Evolutionary conservation across 2,113 vertebrate species (phyloP).

Genomic region (Scytalopus superciliaris): DNA sequence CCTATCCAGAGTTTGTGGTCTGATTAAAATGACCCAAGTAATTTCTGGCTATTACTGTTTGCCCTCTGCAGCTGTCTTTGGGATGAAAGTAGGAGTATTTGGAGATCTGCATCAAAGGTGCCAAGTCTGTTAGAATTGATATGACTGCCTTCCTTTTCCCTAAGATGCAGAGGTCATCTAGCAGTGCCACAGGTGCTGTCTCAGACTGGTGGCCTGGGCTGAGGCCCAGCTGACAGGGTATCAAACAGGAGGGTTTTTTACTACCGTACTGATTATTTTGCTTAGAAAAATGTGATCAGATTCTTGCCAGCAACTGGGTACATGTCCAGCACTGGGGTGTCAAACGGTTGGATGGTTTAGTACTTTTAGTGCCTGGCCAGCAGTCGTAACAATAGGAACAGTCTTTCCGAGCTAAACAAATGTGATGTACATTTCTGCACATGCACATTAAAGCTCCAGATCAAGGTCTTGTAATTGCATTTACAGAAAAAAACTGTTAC

Average conservation of each 20-base stretch:
- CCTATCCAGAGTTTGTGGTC: background rate
- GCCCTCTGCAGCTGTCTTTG: background rate
- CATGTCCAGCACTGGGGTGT: background rate
- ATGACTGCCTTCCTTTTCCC: background rate
- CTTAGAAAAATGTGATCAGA: background rate
- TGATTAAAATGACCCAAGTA: background rate
- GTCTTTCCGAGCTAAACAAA: background rate
- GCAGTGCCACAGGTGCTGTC: background rate
- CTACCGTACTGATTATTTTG: background rate
- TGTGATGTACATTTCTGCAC: background rate
- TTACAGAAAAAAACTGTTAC: background rate
- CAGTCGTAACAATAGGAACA: background rate
- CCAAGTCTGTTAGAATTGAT: background rate
- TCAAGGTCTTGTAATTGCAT: background rate
- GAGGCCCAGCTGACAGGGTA: slow-evolving; percentile 11
- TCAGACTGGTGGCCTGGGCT: background rate
- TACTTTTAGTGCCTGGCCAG: background rate
- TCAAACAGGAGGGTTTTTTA: background rate
- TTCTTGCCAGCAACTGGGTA: background rate
- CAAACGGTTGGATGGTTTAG: background rate
- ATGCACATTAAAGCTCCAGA: background rate
- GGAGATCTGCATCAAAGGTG: background rate
- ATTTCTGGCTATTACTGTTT: background rate
- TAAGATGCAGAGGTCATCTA: background rate
- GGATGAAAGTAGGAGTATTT: background rate